Evolutionary conservation across 2,888 invertebrate genomes (phyloP), one percentile per base, ranked within the genome.

Genomic region (Apodemia zela): DNA sequence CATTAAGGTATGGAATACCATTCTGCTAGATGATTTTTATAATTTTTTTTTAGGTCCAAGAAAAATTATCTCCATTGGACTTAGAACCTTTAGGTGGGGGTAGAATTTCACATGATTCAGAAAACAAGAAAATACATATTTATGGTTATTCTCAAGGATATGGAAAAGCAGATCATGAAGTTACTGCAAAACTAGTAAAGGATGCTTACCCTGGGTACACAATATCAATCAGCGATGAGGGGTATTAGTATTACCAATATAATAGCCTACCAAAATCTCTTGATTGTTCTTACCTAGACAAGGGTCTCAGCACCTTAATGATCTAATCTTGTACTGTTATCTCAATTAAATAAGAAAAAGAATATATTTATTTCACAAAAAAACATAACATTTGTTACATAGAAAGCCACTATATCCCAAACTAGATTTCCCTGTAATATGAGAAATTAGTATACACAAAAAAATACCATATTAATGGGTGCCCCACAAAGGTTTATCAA

Each of bases 131-230:
- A 69, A 93, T 99, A 58, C 94, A 96, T 76, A 96, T 99, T 67
- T 99, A 97, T 84, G 99, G 99, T 29, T 98, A 98, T 81, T 99
- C 99, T 6, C 92, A 97, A 93, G 96, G 97, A 0, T 98, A 94
- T 79, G 98, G 98, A 1, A 95, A 95, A 82, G 98, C 98, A 0
- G 97, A 98, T 84, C 98, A 99, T 87, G 89, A 94, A 68, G 84
- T 95, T 38, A 89, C 97, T 1, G 97, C 95, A 4, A 93, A 93
- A 63, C 80, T 99, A 58, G 82, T 98, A 67, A 95, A 96, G 80
- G 93, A 93, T 65, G 92, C 93, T 59, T 99, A 94, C 82, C 92
- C 94, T 0, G 94, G 94, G 67, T 98, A 98, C 77, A 85, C 93
- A 13, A 94, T 99, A 69, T 94, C 95, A 66, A 96, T 95, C 79